A percentile compares a stretch with the other conserved stretches of the same genome.
phyloP scores from a whole-genome alignment of 2,888 invertebrate genomes.

The Xylota sylvarum region DNA sequence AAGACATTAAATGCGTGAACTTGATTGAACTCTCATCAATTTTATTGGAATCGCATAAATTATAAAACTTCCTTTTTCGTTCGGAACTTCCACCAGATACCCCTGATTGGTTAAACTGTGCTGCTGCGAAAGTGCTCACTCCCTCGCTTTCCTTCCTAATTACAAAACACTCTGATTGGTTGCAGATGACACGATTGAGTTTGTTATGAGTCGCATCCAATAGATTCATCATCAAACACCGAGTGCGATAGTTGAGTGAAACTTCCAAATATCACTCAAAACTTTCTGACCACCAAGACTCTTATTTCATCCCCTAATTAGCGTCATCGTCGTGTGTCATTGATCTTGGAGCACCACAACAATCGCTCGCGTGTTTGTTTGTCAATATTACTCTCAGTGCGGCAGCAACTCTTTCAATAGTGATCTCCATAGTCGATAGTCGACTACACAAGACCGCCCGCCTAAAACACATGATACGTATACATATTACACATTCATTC shows the following conservation, averaged over 20 bases:
- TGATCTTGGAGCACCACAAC: constrained; percentile 66
- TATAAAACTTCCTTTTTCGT: not conserved
- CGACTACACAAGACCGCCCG: constrained; percentile 62
- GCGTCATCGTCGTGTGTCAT: constrained; percentile 65
- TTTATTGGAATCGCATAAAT: not conserved
- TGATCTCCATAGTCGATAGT: constrained; percentile 42
- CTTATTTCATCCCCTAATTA: constrained; percentile 68
- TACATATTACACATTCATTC: constrained; percentile 69
- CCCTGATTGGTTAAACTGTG: constrained; percentile 54
- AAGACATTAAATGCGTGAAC: not conserved
- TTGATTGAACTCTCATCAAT: not conserved
- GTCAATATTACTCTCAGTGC: constrained; percentile 43
- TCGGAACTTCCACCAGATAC: not conserved
- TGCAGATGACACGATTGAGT: constrained; percentile 44
- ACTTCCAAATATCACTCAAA: constrained; percentile 32
- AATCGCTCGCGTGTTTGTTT: constrained; percentile 36
- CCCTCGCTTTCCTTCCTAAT: constrained; percentile 34
- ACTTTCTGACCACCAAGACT: constrained; percentile 41
- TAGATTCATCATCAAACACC: constrained; percentile 31
- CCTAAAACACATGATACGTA: constrained; percentile 65
- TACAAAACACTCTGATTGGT: constrained; percentile 51
- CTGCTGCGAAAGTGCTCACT: constrained; percentile 32
- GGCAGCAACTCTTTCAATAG: constrained; percentile 65
- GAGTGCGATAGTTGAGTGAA: constrained; percentile 50
- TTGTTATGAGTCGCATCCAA: constrained; percentile 39